Percentiles rank a stretch among this genome's conserved stretches.
These are phyloP conservation scores for Tauraco hartlaubi DNA, from an alignment of 2,797 vertebrate species.

Conservation along the genomic window DNA sequence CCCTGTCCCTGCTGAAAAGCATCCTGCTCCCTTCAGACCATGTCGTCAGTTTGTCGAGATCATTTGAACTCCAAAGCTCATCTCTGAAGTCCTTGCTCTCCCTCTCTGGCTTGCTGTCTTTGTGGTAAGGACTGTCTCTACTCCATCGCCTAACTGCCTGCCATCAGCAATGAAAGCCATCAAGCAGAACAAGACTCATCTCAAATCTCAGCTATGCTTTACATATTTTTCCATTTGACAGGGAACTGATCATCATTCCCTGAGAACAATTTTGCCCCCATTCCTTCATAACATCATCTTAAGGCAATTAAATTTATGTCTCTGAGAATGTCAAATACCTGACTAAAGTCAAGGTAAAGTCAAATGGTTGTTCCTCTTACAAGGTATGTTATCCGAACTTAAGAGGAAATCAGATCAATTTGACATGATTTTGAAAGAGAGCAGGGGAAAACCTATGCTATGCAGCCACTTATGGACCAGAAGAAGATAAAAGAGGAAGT, in stretches of 20 bases:
- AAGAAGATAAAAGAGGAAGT: neutral
- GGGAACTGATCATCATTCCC: neutral
- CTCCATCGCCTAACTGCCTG: neutral
- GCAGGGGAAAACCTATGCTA: rapidly evolving
- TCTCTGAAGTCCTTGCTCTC: neutral
- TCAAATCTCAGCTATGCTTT: neutral
- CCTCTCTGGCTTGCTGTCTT: neutral
- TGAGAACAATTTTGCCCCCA: neutral
- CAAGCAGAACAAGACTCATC: neutral
- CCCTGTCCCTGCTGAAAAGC: neutral
- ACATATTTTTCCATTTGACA: neutral
- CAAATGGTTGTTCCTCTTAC: neutral
- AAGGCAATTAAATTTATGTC: neutral
- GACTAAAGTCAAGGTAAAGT: neutral
- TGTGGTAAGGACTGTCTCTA: neutral
- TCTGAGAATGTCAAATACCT: neutral
- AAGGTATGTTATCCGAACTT: neutral
- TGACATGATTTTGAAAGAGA: neutral
- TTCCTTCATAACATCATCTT: neutral
- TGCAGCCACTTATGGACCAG: neutral
- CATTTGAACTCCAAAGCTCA: neutral
- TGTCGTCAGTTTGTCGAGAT: neutral
- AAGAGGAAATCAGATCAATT: neutral
- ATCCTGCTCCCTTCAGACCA: neutral
- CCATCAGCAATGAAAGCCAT: neutral